phyloP scores from a whole-genome alignment of 2,888 invertebrate species.

The Trimorus sp. region DNA sequence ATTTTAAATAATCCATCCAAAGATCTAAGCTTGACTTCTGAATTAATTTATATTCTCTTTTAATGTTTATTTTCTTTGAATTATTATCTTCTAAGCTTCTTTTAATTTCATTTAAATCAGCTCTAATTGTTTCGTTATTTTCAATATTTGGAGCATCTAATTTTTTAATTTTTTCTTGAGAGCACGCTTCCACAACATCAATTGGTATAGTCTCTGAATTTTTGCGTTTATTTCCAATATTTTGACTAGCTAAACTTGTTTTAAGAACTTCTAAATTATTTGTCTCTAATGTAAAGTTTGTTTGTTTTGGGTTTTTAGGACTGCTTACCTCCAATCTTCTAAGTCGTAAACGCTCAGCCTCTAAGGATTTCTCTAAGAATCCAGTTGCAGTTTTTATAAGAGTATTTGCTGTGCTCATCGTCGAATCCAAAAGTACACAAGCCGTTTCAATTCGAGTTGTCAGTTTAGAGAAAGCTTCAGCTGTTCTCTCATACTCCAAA shows the following conservation, averaged over 20 bases:
- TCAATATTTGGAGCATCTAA: not conserved
- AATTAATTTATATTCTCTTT: not conserved
- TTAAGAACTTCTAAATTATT: not conserved
- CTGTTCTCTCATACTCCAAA: not conserved
- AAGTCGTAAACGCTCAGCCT: not conserved
- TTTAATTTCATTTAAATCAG: not conserved
- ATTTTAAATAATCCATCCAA: not conserved
- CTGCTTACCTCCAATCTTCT: not conserved
- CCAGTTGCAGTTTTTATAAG: not conserved
- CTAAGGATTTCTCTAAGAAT: not conserved
- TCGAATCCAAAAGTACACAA: not conserved
- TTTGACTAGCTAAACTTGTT: too few relatives aligned
- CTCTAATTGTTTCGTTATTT: not conserved
- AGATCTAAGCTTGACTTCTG: constrained; percentile 1
- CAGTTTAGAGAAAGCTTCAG: too few relatives aligned
- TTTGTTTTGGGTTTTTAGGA: not conserved
- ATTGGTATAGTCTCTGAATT: not conserved
- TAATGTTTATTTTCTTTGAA: too few relatives aligned
- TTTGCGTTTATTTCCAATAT: not conserved
- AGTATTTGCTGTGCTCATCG: not conserved
- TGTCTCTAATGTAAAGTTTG: not conserved
- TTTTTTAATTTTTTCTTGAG: not conserved
- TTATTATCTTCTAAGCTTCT: not conserved
- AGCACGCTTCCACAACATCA: not conserved
- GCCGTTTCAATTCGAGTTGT: too few relatives aligned